Evolutionary conservation across 2,113 vertebrate genomes (phyloP).

Genomic region (Platysternon megacephalum): DNA sequence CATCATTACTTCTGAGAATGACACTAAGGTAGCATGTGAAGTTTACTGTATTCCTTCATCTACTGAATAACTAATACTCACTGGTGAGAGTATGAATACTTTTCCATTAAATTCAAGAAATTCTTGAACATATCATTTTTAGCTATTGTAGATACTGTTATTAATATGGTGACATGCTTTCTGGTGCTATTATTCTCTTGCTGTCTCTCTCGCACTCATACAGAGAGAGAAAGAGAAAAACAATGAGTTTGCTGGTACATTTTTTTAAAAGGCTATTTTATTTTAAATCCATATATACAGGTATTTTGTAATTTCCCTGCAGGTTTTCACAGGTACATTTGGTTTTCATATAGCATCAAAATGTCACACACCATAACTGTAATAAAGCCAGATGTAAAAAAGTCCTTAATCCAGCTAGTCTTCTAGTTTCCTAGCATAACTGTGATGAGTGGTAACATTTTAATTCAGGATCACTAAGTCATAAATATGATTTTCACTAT

Average conservation of each 20-base stretch:
- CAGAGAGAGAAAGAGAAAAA: not conserved
- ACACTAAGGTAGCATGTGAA: conserved; percentile 37
- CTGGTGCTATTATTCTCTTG: not conserved
- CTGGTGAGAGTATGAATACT: conserved; percentile 41
- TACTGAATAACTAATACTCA: conserved; percentile 50
- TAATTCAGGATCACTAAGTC: not conserved
- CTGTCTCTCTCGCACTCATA: not conserved
- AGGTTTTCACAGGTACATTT: conserved; percentile 12
- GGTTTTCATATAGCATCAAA: conserved; percentile 9
- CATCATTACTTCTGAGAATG: conserved; percentile 30
- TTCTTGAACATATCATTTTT: conserved; percentile 24
- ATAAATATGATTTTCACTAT: not conserved
- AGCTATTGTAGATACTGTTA: not conserved
- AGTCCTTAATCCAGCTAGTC: not conserved
- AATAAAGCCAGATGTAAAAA: not conserved
- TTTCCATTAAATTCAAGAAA: conserved; percentile 38
- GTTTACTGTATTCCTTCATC: conserved; percentile 47
- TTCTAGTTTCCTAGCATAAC: not conserved
- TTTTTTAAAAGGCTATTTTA: conserved; percentile 14
- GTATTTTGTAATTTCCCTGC: conserved; percentile 10
- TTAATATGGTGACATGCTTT: not conserved
- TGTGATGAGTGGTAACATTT: conserved; percentile 1
- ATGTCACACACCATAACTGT: not conserved
- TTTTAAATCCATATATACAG: not conserved
- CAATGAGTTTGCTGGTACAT: not conserved